Evolutionary conservation across 2,888 invertebrate species (phyloP).

Genomic region (Zygaena filipendulae): DNA sequence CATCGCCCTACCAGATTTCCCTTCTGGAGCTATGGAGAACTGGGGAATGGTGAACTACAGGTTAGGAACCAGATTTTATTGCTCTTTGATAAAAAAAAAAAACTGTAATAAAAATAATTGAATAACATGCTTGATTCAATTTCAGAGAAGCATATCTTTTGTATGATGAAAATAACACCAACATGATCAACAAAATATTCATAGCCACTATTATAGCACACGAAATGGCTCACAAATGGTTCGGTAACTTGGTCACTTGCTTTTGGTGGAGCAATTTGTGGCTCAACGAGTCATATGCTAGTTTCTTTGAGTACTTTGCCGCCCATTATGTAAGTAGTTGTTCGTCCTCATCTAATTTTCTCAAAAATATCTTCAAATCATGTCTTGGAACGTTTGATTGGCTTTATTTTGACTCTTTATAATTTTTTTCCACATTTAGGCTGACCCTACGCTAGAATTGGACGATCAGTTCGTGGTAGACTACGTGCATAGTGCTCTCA

Average conservation of each 20-base stretch:
- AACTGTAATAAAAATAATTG: no score
- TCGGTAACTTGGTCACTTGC: slow-evolving; percentile 81
- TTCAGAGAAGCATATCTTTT: slow-evolving; percentile 57
- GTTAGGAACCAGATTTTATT: slow-evolving; percentile 41
- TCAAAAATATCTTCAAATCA: no score
- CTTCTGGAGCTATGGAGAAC: slow-evolving; percentile 86
- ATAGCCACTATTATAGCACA: slow-evolving; percentile 75
- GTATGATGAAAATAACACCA: slow-evolving; percentile 49
- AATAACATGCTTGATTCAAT: no score
- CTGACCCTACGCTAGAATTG: slow-evolving; percentile 39
- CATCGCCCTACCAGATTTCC: slow-evolving; percentile 82
- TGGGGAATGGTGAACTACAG: slow-evolving; percentile 87
- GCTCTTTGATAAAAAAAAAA: no score
- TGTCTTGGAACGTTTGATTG: no score
- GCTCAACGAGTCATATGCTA: slow-evolving; percentile 78
- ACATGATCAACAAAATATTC: slow-evolving; percentile 49
- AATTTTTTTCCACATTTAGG: no score
- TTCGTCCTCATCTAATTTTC: no score
- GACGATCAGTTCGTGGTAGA: slow-evolving; percentile 74
- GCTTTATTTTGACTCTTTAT: no score
- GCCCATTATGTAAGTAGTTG: slow-evolving; percentile 58
- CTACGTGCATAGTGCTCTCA: slow-evolving; percentile 73
- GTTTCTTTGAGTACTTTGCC: slow-evolving; percentile 76
- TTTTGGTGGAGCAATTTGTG: slow-evolving; percentile 83
- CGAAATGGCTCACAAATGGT: slow-evolving; percentile 87